Percentiles rank a stretch among this genome's conserved stretches.
Conservation (phyloP, 2,888 invertebrate species). For the Calameuta pallipes region DNA sequence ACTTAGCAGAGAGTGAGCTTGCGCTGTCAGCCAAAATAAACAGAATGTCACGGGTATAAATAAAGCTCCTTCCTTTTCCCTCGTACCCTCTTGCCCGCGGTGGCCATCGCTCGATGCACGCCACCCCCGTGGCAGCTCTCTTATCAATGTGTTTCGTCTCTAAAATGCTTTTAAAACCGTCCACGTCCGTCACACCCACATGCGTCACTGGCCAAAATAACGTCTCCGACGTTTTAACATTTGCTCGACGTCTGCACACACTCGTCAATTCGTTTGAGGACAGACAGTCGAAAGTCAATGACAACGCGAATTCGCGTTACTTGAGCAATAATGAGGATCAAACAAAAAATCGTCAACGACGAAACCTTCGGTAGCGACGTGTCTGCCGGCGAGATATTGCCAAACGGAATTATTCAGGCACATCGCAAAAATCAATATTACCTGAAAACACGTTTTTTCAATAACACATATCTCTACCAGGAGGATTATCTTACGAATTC, state of each 20-base stretch:
- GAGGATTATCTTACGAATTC: too few relatives aligned
- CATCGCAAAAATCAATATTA: neutral
- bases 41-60: slow-evolving; percentile 63
- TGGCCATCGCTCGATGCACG: slow-evolving; percentile 16
- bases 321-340: neutral
- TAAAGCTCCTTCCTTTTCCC: slow-evolving; percentile 53
- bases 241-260: neutral
- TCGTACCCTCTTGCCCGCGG: slow-evolving; percentile 16
- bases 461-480: too few relatives aligned
- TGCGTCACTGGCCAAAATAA: slow-evolving; percentile 7
- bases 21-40: slow-evolving; percentile 61
- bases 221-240: neutral
- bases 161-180: slow-evolving; percentile 34
- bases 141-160: slow-evolving; percentile 35
- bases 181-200: slow-evolving; percentile 10
- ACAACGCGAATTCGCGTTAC: neutral
- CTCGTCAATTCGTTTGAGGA: neutral
- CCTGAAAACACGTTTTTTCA: too few relatives aligned
- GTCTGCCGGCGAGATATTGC: neutral
- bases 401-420: neutral
- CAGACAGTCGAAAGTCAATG: neutral
- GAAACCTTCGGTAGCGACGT: neutral
- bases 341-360: neutral
- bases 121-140: slow-evolving; percentile 16
- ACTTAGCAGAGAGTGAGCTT: slow-evolving; percentile 41